These are phyloP conservation scores for Phaonia tiefii DNA, from an alignment of 2,888 invertebrate species.

Conservation along the genomic window DNA sequence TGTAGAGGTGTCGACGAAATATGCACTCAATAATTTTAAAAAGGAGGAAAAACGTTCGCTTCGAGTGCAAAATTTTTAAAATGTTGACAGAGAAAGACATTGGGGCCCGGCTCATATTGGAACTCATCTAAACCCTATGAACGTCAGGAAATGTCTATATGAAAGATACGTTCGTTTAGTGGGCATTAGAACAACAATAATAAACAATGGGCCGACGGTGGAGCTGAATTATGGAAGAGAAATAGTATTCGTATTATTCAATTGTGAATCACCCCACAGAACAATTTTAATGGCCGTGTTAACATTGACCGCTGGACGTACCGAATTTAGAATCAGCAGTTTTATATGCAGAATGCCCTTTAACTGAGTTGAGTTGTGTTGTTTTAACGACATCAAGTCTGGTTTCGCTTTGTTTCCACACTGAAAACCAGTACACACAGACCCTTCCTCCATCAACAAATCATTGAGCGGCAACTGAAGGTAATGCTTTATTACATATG, in stretches of 20 bases:
- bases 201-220: too few relatives aligned
- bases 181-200: too few relatives aligned
- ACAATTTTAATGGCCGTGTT: slow-evolving; percentile 25
- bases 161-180: too few relatives aligned
- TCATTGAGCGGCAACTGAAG: background rate
- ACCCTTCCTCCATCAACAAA: background rate
- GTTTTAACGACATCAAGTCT: background rate
- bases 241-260: background rate
- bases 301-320: slow-evolving; percentile 20
- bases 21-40: too few relatives aligned
- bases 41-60: too few relatives aligned
- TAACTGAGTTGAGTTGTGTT: slow-evolving; percentile 13
- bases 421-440: background rate
- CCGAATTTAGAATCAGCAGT: slow-evolving; percentile 44
- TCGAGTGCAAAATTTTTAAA: background rate
- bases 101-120: too few relatives aligned
- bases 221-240: background rate
- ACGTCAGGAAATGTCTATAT: too few relatives aligned
- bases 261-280: background rate
- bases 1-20: too few relatives aligned
- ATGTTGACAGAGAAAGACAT: background rate
- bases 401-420: background rate
- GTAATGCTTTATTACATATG: background rate
- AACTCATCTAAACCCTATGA: too few relatives aligned
- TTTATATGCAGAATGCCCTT: slow-evolving; percentile 36